Evolutionary conservation across 1,140 invertebrate species (phyloP), one percentile per base, ranked within the genome.

Genomic region (Drosophila suzukii): DNA sequence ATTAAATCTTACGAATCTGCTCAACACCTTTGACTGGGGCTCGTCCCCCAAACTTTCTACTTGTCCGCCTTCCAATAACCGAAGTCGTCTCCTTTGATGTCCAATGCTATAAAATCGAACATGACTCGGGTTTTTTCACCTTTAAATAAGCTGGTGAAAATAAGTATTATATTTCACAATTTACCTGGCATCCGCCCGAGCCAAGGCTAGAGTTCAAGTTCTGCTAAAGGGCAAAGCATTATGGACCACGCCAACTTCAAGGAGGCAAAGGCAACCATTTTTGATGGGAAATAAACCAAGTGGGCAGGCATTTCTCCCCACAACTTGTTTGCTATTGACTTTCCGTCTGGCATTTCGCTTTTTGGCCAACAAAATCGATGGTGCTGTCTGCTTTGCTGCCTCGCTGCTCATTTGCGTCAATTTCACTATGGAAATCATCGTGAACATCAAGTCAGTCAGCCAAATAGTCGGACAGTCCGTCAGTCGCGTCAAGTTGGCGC

Each of bases 171-270:
- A 77, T 80, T 88, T 59, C 63, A 65, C 50, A 44, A 59, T 56
- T 54, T 61, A 41, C 51, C 51, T 46, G 44, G 57, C 60, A 65
- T 46, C n/a, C 36, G 4, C 36, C 59, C 36, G 17, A 59, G 6
- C 63, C 60, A 73, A 74, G 80, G 76, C 71, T 70, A 63, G 73
- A 51, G 84, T 80, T 88, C 76, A 89, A 88, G 84, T 88, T 88
- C 84, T 88, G 84, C 77, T 57, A 73, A 83, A 77, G 71, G 75
- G 44, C 61, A 86, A 67, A 78, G 32, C 32, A 39, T 76, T 60
- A 43, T 36, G 39, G 44, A 62, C 70, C 46, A 58, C 58, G 41
- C 53, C 62, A 50, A 32, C 47, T 13, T 10, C n/a, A 27, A 34
- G 49, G 49, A 51, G 49, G 32, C 32, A 10, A 6, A 34, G 8